phyloP scores from a whole-genome alignment of 2,113 vertebrate species.

The Mobula hypostoma region DNA sequence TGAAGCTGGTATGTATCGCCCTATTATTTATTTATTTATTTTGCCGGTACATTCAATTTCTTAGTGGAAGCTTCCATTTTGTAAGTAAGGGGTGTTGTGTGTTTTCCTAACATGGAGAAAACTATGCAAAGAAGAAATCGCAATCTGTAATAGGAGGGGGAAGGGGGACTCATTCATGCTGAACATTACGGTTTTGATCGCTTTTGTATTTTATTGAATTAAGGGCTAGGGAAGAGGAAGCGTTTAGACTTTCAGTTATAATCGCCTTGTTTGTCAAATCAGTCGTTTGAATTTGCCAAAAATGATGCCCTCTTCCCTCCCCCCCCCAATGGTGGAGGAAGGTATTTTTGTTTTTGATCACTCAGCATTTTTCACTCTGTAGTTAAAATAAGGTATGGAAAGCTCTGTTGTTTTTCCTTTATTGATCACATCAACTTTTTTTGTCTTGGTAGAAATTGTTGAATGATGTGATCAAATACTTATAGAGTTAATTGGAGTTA shows the following conservation, averaged over 20 bases:
- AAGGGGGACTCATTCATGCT: slow-evolving; percentile 82
- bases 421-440: slow-evolving; percentile 1
- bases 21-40: slow-evolving; percentile 42
- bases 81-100: slow-evolving; percentile 68
- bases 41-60: slow-evolving; percentile 62
- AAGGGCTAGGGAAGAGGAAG: slow-evolving; percentile 65
- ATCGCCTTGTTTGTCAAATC: slow-evolving; percentile 63
- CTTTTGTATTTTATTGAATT: slow-evolving; percentile 90
- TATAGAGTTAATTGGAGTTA: not conserved
- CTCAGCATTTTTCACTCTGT: slow-evolving; percentile 2
- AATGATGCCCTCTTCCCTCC: slow-evolving; percentile 2
- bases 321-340: not conserved
- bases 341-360: slow-evolving; percentile 13
- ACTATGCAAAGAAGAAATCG: slow-evolving; percentile 85
- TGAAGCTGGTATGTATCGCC: too few relatives aligned
- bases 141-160: slow-evolving; percentile 61
- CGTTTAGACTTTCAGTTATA: slow-evolving; percentile 62
- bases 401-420: not conserved
- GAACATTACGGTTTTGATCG: slow-evolving; percentile 98
- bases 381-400: slow-evolving; percentile 12
- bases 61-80: slow-evolving; percentile 99
- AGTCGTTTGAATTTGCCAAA: slow-evolving; percentile 43
- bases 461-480: not conserved
- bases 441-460: not conserved
- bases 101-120: slow-evolving; percentile 77